These are phyloP conservation scores for Leptodactylus fallax DNA, from an alignment of 2,797 vertebrate genomes.

Conservation along the genomic window DNA sequence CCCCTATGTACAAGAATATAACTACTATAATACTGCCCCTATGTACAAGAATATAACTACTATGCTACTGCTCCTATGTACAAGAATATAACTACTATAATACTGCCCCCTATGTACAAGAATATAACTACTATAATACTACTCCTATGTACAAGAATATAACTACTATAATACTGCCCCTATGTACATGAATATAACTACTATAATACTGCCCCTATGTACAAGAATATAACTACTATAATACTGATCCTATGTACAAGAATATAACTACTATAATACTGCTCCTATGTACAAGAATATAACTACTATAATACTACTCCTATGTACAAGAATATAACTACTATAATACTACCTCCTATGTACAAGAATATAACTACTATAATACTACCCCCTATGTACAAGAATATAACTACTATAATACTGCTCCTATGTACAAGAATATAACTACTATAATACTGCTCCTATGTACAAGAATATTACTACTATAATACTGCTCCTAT, in stretches of 20 bases:
- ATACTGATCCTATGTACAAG: background rate
- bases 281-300: background rate
- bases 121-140: too few relatives aligned
- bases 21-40: background rate
- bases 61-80: background rate
- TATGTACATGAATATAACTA: too few relatives aligned
- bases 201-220: background rate
- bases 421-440: background rate
- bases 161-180: too few relatives aligned
- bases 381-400: background rate
- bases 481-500: background rate
- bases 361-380: background rate
- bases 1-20: background rate
- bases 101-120: background rate
- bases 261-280: background rate
- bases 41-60: background rate
- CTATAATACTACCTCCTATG: background rate
- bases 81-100: background rate
- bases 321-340: background rate
- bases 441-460: background rate
- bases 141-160: too few relatives aligned
- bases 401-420: conserved; percentile 12
- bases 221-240: background rate
- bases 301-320: background rate
- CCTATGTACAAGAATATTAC: conserved; percentile 8